phyloP scores from a whole-genome alignment of 2,797 vertebrate genomes.

The Girardinus metallicus region DNA sequence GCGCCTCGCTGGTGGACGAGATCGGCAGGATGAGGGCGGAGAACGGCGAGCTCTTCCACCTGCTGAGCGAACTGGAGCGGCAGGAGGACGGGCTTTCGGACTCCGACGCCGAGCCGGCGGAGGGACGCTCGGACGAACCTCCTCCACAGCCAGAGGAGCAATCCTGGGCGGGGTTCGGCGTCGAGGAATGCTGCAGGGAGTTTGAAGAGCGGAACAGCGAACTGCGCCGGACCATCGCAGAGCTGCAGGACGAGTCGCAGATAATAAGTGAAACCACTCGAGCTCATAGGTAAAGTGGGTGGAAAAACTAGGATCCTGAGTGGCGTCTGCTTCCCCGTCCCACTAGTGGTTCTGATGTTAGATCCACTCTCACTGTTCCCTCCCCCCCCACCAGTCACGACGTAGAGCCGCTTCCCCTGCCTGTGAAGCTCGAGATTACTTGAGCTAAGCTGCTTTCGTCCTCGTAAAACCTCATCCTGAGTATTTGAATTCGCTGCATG shows the following conservation, averaged over 20 bases:
- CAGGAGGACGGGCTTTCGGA: conserved; percentile 72
- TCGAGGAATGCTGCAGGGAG: conserved; percentile 65
- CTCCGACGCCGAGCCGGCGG: background rate
- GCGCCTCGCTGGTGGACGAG: conserved; percentile 63
- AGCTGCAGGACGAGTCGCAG: conserved; percentile 71
- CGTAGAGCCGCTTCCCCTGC: background rate
- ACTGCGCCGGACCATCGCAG: conserved; percentile 67
- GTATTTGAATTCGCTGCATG: background rate
- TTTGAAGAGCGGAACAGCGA: conserved; percentile 69
- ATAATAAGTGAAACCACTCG: conserved; percentile 60
- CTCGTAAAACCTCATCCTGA: conserved; percentile 24
- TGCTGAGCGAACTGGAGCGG: conserved; percentile 78
- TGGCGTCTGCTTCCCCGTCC: conserved; percentile 24
- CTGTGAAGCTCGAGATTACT: background rate
- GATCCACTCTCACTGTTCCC: background rate
- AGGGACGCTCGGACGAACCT: conserved; percentile 29
- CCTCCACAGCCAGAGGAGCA: conserved; percentile 30
- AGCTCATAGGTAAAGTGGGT: conserved; percentile 77
- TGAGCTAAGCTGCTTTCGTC: conserved; percentile 21
- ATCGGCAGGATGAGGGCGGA: conserved; percentile 67
- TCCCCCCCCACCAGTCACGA: background rate
- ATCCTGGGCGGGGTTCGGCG: conserved; percentile 21
- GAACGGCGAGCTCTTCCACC: conserved; percentile 69
- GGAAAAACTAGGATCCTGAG: conserved; percentile 27
- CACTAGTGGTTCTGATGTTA: conserved; percentile 23